Base-by-base conservation (phyloP, 2,797 vertebrate genomes). In the Psittacula echo region DNA sequence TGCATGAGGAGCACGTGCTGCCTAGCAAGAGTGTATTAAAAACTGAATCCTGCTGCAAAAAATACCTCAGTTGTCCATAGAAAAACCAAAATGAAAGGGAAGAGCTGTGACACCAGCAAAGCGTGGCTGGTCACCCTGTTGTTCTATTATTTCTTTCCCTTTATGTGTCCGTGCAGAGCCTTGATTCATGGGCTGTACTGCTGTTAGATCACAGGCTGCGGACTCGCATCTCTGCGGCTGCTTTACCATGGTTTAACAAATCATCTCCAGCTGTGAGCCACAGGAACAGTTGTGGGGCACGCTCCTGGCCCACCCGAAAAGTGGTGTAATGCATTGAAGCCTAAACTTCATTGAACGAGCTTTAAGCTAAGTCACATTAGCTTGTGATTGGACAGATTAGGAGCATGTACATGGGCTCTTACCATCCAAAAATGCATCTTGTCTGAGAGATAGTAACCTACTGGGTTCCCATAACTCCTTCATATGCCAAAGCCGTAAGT, bases 121-220 rank as follows among this genome's bases (percentile, higher is more conserved):
- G 19, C 26, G 14, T 29, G 62, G 29, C 39, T 83, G 24, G 60
- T 89, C 45, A 14, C 29, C 39, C 3, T 0, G 8, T 53, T 71
- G 75, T 62, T 82, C 32, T 65, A 1, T 45, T 61, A 65, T 39
- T 39, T 44, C 4, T 82, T 66, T 61, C 20, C 29, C 27, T 78
- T 78, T 48, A 14, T 1, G 0, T 75, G 61, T 53, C 62, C 23
- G 4, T 53, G 73, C 0, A 0, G 44, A 53, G 60, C 44, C 1
- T 8, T n/a, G 54, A 86, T 79, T 54, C 62, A 39, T 34, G 19
- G 67, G 16, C 7, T 76, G 64, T 75, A 34, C 30, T 60, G 51
- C 30, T 78, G 65, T 70, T 45, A 73, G 68, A 68, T 68, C 68
- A 64, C 56, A 89, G 65, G 29, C 70, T 94, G 61, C 0, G 0